phyloP scores from a whole-genome alignment of 2,797 vertebrate species.

The Zalophus californianus region DNA sequence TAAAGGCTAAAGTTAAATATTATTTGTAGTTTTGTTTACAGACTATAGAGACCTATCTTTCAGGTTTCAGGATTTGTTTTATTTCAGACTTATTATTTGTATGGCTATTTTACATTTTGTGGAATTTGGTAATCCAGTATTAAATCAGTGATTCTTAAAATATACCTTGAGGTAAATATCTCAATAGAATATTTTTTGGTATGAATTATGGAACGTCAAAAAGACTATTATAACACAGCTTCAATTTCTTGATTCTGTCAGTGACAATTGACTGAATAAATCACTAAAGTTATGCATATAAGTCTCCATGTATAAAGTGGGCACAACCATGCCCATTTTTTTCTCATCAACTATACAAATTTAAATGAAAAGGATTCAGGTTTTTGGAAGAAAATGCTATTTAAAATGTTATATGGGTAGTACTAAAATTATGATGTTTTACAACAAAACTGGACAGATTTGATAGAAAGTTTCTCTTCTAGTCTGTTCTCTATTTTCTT shows the following conservation, averaged over 20 bases:
- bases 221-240: neutral
- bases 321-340: neutral
- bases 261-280: neutral
- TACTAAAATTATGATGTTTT: neutral
- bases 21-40: slow-evolving; percentile 79
- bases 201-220: neutral
- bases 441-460: neutral
- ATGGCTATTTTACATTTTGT: slow-evolving; percentile 66
- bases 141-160: neutral
- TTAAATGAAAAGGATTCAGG: neutral
- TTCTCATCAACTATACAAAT: neutral
- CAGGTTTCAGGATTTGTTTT: slow-evolving; percentile 53
- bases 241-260: neutral
- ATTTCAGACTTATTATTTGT: slow-evolving; percentile 60
- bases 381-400: neutral
- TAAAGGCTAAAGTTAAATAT: slow-evolving; percentile 72
- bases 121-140: slow-evolving; percentile 4
- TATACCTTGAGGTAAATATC: neutral
- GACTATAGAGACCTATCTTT: slow-evolving; percentile 66
- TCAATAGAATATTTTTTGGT: neutral
- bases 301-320: neutral
- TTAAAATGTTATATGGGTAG: slow-evolving; percentile 30
- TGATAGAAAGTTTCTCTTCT: neutral
- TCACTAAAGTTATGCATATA: neutral
- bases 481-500: neutral